These are phyloP conservation scores for Rhadinocentrus ornatus DNA, from an alignment of 2,797 vertebrate species.

Conservation along the genomic window DNA sequence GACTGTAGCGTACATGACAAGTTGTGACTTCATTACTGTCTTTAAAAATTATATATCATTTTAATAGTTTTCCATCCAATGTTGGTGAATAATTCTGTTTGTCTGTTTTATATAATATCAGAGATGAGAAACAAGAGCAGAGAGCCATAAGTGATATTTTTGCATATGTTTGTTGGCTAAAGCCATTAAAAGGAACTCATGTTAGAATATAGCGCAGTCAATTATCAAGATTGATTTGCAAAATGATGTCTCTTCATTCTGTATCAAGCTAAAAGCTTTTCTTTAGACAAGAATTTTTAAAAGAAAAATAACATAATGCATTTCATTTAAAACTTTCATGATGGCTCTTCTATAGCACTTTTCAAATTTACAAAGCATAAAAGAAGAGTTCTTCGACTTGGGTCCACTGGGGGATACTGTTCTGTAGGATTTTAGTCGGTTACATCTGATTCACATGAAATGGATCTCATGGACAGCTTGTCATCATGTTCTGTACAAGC, in stretches of 20 bases:
- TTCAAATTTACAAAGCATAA: not conserved
- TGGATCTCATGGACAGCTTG: not conserved
- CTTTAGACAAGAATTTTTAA: not conserved
- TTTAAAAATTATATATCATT: too few species aligned
- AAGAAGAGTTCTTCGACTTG: not conserved
- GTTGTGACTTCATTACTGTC: too few species aligned
- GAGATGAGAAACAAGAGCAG: not conserved
- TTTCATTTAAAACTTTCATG: not conserved
- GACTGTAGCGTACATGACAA: not conserved
- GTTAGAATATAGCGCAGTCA: slow-evolving; percentile 6
- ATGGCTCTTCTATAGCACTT: slow-evolving; percentile 4
- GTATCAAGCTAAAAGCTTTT: not conserved
- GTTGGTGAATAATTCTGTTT: not conserved
- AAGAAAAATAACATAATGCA: slow-evolving; percentile 2
- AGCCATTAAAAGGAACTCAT: not conserved
- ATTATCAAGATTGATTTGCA: slow-evolving; percentile 4
- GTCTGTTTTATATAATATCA: not conserved
- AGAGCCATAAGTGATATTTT: slow-evolving; percentile 6
- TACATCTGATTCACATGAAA: not conserved
- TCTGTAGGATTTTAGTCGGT: not conserved
- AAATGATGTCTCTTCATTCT: not conserved
- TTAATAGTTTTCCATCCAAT: not conserved
- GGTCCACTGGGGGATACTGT: not conserved
- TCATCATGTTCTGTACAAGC: not conserved
- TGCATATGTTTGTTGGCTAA: not conserved